Evolutionary conservation across 2,888 invertebrate genomes (phyloP).

Genomic region (Eugnorisma glareosa): DNA sequence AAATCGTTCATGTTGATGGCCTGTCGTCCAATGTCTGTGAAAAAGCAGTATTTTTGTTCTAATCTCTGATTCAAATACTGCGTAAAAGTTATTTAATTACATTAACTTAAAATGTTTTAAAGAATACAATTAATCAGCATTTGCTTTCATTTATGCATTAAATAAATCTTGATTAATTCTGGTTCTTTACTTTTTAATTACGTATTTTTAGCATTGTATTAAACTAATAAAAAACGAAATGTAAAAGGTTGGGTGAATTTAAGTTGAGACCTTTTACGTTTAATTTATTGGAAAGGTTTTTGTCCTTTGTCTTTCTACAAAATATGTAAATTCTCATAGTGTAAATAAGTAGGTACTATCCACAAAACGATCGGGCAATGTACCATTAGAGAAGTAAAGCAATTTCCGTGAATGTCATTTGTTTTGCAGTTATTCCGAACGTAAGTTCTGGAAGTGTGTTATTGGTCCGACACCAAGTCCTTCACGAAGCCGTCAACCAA

Average conservation of each 20-base stretch:
- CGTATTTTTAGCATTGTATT: neutral
- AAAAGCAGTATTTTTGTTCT: neutral
- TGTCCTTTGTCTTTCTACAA: neutral
- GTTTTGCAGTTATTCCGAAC: conserved; percentile 3
- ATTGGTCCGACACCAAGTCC: neutral
- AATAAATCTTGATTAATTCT: neutral
- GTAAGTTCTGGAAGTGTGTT: neutral
- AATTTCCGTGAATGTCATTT: conserved; percentile 4
- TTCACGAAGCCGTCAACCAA: too few relatives aligned
- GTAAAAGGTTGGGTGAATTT: neutral
- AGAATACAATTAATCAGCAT: neutral
- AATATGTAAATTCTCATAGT: neutral
- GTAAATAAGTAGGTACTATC: neutral
- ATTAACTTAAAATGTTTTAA: neutral
- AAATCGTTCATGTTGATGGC: conserved; percentile 1
- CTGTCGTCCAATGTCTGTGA: conserved; percentile 8
- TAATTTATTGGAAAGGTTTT: neutral
- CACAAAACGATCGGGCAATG: conserved; percentile 8
- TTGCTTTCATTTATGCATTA: neutral
- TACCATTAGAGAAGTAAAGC: neutral
- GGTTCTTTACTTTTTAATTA: neutral
- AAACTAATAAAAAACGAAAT: neutral
- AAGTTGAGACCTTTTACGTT: neutral
- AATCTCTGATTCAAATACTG: conserved; percentile 2
- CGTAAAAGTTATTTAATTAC: conserved; percentile 10